Conservation (phyloP, 2,797 vertebrate genomes). For the Erethizon dorsatum region DNA sequence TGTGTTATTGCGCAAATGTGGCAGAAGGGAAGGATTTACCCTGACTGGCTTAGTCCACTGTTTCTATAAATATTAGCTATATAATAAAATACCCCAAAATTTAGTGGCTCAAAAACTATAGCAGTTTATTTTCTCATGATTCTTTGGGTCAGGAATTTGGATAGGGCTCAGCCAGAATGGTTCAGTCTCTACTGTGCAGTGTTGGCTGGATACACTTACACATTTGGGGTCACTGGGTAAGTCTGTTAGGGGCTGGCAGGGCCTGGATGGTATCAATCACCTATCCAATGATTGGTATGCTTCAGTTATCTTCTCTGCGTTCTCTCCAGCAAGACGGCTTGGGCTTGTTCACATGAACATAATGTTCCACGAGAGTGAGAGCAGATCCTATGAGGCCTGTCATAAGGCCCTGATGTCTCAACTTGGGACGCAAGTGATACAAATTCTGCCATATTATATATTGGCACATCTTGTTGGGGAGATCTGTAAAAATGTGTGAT, state of each 20-base stretch:
- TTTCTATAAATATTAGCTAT: conserved; percentile 28
- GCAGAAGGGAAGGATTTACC: neutral
- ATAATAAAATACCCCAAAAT: neutral
- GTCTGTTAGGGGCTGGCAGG: neutral
- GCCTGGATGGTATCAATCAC: neutral
- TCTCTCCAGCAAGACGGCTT: neutral
- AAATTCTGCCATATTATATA: neutral
- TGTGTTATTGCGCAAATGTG: neutral
- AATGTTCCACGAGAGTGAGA: neutral
- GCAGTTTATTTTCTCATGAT: neutral
- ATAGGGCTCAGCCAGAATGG: neutral
- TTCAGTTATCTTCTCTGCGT: neutral
- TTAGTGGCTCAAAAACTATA: neutral
- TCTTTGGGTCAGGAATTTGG: neutral
- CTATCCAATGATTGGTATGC: neutral
- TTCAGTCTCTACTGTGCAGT: neutral
- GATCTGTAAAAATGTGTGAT: neutral
- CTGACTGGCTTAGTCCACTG: neutral
- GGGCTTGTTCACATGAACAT: neutral
- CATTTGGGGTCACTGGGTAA: neutral
- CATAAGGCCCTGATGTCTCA: neutral
- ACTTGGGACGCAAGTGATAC: neutral
- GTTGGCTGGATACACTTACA: neutral
- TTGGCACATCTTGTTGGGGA: neutral
- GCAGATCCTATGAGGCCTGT: neutral